Evolutionary conservation across 2,797 vertebrate species (phyloP).

Genomic region (Columba guinea): DNA sequence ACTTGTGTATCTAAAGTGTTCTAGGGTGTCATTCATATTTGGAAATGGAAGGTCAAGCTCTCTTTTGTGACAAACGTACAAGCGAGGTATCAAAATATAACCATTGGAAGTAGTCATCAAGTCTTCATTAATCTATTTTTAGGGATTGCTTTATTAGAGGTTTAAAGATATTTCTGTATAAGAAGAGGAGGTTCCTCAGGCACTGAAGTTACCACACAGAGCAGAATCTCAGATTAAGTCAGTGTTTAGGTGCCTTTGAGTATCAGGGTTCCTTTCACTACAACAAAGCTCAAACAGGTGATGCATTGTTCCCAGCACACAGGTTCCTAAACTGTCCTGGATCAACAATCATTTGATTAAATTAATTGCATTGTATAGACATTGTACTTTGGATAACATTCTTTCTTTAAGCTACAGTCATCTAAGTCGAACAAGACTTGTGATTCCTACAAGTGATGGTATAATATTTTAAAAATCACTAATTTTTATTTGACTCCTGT

Average conservation of each 20-base stretch:
- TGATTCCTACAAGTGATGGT: neutral
- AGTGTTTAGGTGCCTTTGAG: neutral
- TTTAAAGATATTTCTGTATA: neutral
- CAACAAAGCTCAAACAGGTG: neutral
- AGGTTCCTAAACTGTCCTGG: neutral
- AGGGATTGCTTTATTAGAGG: neutral
- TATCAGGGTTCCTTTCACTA: neutral
- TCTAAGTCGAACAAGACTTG: neutral
- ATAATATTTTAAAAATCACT: neutral
- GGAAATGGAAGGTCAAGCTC: neutral
- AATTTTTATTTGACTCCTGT: neutral
- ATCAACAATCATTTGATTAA: neutral
- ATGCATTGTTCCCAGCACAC: neutral
- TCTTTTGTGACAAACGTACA: neutral
- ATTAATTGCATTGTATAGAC: neutral
- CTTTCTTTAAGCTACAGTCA: neutral
- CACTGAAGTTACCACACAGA: neutral
- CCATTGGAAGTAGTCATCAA: neutral
- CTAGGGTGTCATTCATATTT: neutral
- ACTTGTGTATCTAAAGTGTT: neutral
- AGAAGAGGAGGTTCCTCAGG: neutral
- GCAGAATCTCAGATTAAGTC: neutral
- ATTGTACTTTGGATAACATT: neutral
- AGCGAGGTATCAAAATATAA: neutral
- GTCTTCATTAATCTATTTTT: neutral